These are phyloP conservation scores for Bedellia somnulentella DNA, from an alignment of 2,888 invertebrate genomes.

Conservation along the genomic window DNA sequence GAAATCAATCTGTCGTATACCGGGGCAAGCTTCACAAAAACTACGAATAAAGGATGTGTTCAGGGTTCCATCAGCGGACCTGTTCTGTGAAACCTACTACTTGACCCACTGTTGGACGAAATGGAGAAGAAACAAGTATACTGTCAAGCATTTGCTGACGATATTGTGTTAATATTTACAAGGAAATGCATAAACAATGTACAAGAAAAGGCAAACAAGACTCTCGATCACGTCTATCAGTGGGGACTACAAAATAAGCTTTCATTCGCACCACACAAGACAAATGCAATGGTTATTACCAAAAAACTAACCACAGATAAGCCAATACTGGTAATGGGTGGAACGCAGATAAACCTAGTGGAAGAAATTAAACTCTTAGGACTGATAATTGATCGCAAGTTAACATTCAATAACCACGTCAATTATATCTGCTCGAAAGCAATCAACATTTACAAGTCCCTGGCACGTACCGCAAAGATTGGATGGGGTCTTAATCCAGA, in stretches of 20 bases:
- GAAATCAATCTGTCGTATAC: neutral
- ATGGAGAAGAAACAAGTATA: neutral
- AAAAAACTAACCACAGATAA: too few relatives aligned
- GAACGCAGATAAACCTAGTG: neutral
- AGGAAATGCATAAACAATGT: neutral
- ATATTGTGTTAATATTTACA: too few relatives aligned
- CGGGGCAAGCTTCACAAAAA: neutral
- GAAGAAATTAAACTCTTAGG: too few relatives aligned
- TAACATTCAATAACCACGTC: too few relatives aligned
- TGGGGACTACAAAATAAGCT: too few relatives aligned
- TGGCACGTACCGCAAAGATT: too few relatives aligned
- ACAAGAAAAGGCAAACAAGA: neutral
- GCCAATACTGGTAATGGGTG: conserved; percentile 7
- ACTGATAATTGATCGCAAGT: too few relatives aligned
- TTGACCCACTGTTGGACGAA: neutral
- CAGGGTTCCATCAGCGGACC: neutral
- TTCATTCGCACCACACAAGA: conserved; percentile 10
- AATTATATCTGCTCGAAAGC: too few relatives aligned
- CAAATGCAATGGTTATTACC: conserved; percentile 7
- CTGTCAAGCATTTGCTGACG: conserved; percentile 1
- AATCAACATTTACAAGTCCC: too few relatives aligned
- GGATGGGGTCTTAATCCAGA: conserved; percentile 4
- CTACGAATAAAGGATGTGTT: neutral
- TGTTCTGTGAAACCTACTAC: neutral
- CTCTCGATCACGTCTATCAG: conserved; percentile 7